These are phyloP conservation scores for Hoplodrina ambigua DNA, from an alignment of 2,888 invertebrate species.

Conservation along the genomic window DNA sequence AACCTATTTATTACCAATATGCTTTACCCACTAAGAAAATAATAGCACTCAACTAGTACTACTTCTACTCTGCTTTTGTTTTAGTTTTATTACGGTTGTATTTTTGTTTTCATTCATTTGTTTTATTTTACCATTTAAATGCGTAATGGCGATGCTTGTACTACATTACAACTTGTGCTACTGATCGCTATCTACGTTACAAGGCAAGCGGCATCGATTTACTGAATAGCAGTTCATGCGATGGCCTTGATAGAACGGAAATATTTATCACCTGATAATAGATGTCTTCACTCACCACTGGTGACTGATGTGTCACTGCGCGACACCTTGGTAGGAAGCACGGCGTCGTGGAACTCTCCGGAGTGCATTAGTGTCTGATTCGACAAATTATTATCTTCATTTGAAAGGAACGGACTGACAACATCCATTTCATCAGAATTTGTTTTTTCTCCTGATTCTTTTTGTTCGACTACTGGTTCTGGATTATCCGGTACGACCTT, in stretches of 20 bases:
- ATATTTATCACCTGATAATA: conserved; percentile 89
- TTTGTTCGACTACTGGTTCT: conserved; percentile 51
- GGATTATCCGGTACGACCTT: conserved; percentile 36
- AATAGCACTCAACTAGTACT: conserved; percentile 22
- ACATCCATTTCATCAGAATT: conserved; percentile 85
- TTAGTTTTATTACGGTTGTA: background rate
- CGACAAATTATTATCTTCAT: conserved; percentile 55
- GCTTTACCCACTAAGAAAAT: background rate
- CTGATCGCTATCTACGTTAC: conserved; percentile 56
- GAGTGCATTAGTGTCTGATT: conserved; percentile 81
- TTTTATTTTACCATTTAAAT: conserved; percentile 14
- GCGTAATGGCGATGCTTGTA: conserved; percentile 23
- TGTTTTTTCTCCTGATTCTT: conserved; percentile 63
- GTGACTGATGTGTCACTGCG: conserved; percentile 85
- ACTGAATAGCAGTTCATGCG: conserved; percentile 84
- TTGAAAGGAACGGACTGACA: conserved; percentile 75
- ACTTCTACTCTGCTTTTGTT: conserved; percentile 12
- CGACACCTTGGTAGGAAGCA: conserved; percentile 85
- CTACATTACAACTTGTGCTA: conserved; percentile 38
- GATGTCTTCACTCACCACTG: conserved; percentile 90
- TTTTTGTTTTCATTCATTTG: conserved; percentile 3
- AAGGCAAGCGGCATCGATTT: conserved; percentile 68
- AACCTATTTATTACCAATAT: background rate
- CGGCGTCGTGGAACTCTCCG: conserved; percentile 89
- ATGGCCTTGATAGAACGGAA: conserved; percentile 86